Base-by-base conservation (phyloP, 2,797 vertebrate genomes). In the Aldrovandia affinis region DNA sequence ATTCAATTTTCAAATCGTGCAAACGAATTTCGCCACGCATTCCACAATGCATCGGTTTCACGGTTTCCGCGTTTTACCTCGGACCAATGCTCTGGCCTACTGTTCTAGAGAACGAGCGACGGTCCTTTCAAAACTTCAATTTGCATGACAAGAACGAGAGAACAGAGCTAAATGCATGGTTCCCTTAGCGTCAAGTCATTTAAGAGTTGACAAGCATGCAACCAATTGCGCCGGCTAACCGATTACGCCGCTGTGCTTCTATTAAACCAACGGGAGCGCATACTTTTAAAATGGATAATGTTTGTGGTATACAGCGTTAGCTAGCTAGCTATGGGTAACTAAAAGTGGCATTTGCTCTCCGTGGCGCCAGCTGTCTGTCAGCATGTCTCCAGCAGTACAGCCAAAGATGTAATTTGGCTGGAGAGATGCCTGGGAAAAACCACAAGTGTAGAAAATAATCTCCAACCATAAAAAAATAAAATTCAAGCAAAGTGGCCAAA, bases 361-460 rank as follows among this genome's bases (percentile, higher is more conserved):
- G 68, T 81, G 83, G 83, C 83, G 83, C 83, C 83, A 70, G 75
- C 52, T 59, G 83, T 84, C 83, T 84, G 78, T 70, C 42, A 70
- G 63, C 65, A 42, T 22, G 36, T 81, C 68, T 55, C 79, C 52
- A 55, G 50, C 33, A 75, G 14, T 30, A 63, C 25, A 81, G 65
- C 78, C 78, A 84, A 80, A 47, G 68, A 73, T 81, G 68, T 59
- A 73, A 61, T 84, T 73, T 81, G 79, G 83, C 79, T 81, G 50
- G 22, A 84, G 47, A 70, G 50, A 59, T 50, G 47, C 39, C 80
- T 84, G 54, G 36, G 50, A 54, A 70, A 80, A 75, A 33, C 79
- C 83, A 70, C 83, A 81, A 68, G 50, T 81, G 78, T 36, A 65
- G 78, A 55, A 50, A 73, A 84, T 80, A 54, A 73, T 84, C 61